Evolutionary conservation across 1,140 invertebrate species (phyloP), one percentile per base, ranked within the genome.

Genomic region (Sitophilus oryzae): DNA sequence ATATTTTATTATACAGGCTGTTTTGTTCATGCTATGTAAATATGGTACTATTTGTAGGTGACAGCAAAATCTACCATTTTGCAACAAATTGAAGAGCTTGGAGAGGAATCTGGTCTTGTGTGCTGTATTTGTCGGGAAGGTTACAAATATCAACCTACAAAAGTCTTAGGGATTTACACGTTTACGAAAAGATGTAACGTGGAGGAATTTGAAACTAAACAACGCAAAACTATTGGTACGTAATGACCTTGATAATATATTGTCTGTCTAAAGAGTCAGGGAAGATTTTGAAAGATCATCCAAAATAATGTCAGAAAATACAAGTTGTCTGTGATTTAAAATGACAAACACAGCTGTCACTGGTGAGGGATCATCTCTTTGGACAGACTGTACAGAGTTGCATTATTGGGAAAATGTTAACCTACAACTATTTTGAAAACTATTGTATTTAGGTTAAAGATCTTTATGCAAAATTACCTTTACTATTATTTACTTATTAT

Each of bases 41-140:
- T 49, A 35, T 43, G 50, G 10, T 30, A 30, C 5, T 30, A 6
- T 49, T 51, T 47, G 21, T 72, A 81, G 69, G 89, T 95, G 14
- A 93, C 90, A 3, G 91, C 93, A 19, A 89, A 92, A 67, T 89
- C 88, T 51, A 85, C 83, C 10, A 89, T 95, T 54, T 75, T 96
- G 59, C 90, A 94, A 68, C 91, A 96, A 74, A 89, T 96, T 70
- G 91, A 95, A 67, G 93, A 96, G 67, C 75, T 97, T 23, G 92
- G 91, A 4, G 94, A 98, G 71, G 94, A 98, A 73, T 88, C 89
- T 0, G 95, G 94, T 18, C 75, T 96, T n/a, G 89, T 94, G 0
- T 99, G 96, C 74, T 96, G 94, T 61, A 98, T 99, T 65, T 99
- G 96, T 71, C 82, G 95, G 23, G 96, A 99, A 75, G 95, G 95